phyloP scores from a whole-genome alignment of 1,140 invertebrate species.

The Pogonognathellus flavescens region DNA sequence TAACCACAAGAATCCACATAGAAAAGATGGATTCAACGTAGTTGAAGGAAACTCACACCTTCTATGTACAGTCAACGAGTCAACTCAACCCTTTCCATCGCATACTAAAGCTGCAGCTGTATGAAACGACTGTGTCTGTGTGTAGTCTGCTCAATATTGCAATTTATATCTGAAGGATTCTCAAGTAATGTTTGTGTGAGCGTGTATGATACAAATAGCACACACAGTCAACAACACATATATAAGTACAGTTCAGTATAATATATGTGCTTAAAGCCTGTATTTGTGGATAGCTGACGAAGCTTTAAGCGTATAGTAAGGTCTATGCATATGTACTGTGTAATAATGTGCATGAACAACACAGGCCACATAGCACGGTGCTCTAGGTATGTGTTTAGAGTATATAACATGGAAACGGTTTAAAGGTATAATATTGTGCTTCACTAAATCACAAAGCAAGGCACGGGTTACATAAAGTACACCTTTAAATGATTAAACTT shows the following conservation, averaged over 20 bases:
- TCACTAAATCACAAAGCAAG: too few species aligned
- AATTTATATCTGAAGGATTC: too few species aligned
- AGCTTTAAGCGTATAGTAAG: neutral
- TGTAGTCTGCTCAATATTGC: neutral
- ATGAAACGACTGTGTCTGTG: neutral
- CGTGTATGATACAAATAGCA: neutral
- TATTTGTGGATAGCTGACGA: too few species aligned
- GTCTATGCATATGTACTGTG: neutral
- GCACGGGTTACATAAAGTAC: too few species aligned
- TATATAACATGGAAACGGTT: too few species aligned
- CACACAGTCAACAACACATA: too few species aligned
- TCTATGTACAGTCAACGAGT: neutral
- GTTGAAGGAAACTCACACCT: neutral
- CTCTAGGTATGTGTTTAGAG: neutral
- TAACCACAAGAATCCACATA: constrained; percentile 9
- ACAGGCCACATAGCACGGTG: too few species aligned
- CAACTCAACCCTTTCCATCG: constrained; percentile 1
- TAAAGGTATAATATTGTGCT: too few species aligned
- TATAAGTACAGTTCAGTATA: too few species aligned
- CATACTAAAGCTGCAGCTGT: neutral
- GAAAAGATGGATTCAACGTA: neutral
- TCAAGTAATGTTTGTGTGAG: neutral
- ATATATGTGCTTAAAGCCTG: too few species aligned
- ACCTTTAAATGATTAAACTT: too few species aligned
- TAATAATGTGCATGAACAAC: neutral